Base-by-base conservation (phyloP, 2,113 vertebrate species). In the Hydropotes inermis region DNA sequence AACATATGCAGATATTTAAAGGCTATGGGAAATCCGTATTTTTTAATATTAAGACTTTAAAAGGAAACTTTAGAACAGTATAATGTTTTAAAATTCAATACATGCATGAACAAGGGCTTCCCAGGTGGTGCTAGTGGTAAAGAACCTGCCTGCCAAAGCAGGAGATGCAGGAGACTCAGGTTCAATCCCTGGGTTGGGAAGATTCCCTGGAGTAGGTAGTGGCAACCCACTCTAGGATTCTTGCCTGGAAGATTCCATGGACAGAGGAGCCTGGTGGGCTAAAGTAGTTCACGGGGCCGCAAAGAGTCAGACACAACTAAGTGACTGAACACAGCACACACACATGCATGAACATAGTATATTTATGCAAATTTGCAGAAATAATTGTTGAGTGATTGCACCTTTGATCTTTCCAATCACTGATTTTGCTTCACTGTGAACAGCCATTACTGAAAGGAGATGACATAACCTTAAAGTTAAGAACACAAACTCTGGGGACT, bases 11-110 rank as follows among this genome's bases (percentile, higher is more conserved):
- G 60, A 43, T 76, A 25, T 64, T 85, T 54, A 88, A 78, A 78
- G 70, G 27, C 50, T 39, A 17, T 19, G 61, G 25, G 30, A 28
- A 57, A 55, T 14, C 25, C 30, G 9, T 60, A 33, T 52, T 78
- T 55, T 50, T 81, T 39, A 60, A 47, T 47, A 87, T 55, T 90
- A 86, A 87, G 30, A 89, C 61, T 21, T 50, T 76, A 30, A 84
- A 45, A 33, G 28, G 78, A 96, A 33, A 30, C 82, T 61, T 92
- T 36, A 92, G 33, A 95, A 43, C 45, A 79, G 45, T 50, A 19
- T 33, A 19, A 19, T 79, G 15, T 30, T 11, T 33, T 79, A 50
- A 79, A 30, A 50, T 3, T 16, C 55, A 27, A 39, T 13, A 30
- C 30, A 14, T 70, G 19, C 19, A 70, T 39, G n/a, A 70, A 70